Percentiles rank a stretch among this genome's conserved stretches.
phyloP scores from a whole-genome alignment of 2,888 invertebrate species.

The Tholera decimalis region DNA sequence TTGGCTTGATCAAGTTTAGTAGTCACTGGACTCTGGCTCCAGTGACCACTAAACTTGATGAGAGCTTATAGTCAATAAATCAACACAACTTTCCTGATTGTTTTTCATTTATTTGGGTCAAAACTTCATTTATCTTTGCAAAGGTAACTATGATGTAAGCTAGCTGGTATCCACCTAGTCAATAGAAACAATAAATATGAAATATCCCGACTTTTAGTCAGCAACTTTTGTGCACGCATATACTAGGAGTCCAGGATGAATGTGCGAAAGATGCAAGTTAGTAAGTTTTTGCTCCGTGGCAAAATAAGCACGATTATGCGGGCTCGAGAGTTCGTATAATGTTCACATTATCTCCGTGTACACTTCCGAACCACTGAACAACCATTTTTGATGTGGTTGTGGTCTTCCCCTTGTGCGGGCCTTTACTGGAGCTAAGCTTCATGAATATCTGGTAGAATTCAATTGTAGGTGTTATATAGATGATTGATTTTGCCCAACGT shows the following conservation, averaged over 20 bases:
- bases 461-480: conserved; percentile 40
- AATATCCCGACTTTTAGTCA: background rate
- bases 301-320: conserved; percentile 86
- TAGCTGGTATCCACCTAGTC: background rate
- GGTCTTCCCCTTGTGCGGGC: conserved; percentile 64
- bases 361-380: conserved; percentile 84
- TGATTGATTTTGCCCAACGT: conserved; percentile 27
- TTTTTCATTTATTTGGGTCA: background rate
- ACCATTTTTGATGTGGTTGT: conserved; percentile 69
- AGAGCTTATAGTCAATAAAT: background rate
- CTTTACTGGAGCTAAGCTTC: conserved; percentile 50
- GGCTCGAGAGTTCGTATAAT: conserved; percentile 88
- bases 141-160: background rate
- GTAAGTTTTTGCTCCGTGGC: conserved; percentile 84
- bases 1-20: background rate
- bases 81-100: background rate
- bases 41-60: no score
- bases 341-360: conserved; percentile 88
- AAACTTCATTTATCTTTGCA: background rate
- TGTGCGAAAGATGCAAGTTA: conserved; percentile 84
- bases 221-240: conserved; percentile 67
- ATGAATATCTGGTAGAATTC: conserved; percentile 62
- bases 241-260: conserved; percentile 71
- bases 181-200: conserved; percentile 9
- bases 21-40: background rate